Conservation (phyloP, 2,888 invertebrate genomes). For the Caenorhabditis sp. region DNA sequence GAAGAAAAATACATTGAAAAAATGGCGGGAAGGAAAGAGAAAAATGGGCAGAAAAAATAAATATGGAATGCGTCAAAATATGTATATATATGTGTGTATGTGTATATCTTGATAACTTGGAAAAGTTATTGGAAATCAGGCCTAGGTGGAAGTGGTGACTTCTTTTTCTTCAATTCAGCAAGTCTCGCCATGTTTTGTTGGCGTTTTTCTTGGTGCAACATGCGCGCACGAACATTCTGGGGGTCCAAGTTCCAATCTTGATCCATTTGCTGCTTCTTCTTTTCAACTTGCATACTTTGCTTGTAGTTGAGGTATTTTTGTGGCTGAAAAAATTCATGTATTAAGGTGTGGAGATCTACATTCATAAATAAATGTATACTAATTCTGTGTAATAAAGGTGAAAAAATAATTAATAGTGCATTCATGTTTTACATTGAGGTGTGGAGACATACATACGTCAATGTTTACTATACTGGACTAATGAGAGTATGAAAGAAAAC, state of each 20-base stretch:
- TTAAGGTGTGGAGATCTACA: too few species aligned
- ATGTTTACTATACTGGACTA: too few species aligned
- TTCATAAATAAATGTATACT: too few species aligned
- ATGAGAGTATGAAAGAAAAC: too few species aligned
- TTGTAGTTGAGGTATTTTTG: slow-evolving; percentile 2
- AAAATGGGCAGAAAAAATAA: neutral
- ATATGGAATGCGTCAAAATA: slow-evolving; percentile 1
- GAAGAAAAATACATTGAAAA: neutral
- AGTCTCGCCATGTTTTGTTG: neutral
- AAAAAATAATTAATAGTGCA: too few species aligned
- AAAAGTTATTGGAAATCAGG: neutral
- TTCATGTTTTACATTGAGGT: too few species aligned
- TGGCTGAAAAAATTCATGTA: slow-evolving; percentile 3
- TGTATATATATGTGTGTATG: neutral
- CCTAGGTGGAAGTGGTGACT: too few species aligned
- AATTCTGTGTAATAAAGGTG: too few species aligned
- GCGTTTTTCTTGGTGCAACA: neutral
- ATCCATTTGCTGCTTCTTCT: neutral
- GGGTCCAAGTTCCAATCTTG: neutral
- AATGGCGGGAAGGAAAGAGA: too few species aligned
- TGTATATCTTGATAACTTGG: too few species aligned
- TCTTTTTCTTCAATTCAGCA: neutral
- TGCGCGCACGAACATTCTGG: neutral
- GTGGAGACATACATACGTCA: too few species aligned
- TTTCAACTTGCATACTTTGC: neutral